A percentile compares a stretch with the other conserved stretches of the same genome.
phyloP scores from a whole-genome alignment of 2,888 invertebrate species.

The Catocala sponsa region DNA sequence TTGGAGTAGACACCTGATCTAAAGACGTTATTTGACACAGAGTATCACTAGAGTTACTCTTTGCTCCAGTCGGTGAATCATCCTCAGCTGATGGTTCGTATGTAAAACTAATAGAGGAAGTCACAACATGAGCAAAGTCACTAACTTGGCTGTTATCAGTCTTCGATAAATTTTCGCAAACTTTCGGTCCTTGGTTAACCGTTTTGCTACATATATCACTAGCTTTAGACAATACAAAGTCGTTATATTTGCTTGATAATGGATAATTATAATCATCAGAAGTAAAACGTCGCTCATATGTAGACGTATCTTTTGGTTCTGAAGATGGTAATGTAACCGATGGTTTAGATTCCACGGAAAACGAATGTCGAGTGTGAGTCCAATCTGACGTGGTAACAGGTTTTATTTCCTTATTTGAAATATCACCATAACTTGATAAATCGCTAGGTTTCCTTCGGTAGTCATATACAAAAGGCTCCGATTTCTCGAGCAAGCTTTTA shows the following conservation, averaged over 20 bases:
- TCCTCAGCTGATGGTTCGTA: slow-evolving; percentile 84
- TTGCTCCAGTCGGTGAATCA: slow-evolving; percentile 80
- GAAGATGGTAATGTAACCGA: slow-evolving; percentile 73
- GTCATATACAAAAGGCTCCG: slow-evolving; percentile 60
- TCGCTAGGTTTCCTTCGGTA: slow-evolving; percentile 62
- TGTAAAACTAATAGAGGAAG: slow-evolving; percentile 86
- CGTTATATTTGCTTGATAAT: slow-evolving; percentile 79
- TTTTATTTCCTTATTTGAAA: slow-evolving; percentile 57
- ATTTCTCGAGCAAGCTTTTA: slow-evolving; percentile 61
- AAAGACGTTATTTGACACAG: slow-evolving; percentile 86
- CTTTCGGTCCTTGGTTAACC: slow-evolving; percentile 75
- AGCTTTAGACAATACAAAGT: slow-evolving; percentile 76
- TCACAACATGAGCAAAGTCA: slow-evolving; percentile 84
- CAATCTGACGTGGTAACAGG: slow-evolving; percentile 63
- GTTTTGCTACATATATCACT: slow-evolving; percentile 80
- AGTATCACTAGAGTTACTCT: slow-evolving; percentile 86
- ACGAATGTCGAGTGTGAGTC: slow-evolving; percentile 66
- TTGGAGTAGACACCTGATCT: slow-evolving; percentile 86
- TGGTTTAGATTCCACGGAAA: slow-evolving; percentile 76
- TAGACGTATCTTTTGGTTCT: slow-evolving; percentile 71
- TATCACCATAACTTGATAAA: slow-evolving; percentile 56
- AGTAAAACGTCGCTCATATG: slow-evolving; percentile 68
- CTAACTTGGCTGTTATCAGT: slow-evolving; percentile 85
- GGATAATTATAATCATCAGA: slow-evolving; percentile 77
- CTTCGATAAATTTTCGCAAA: slow-evolving; percentile 77